Evolutionary conservation across 1,140 invertebrate species (phyloP).

Genomic region (Aphaenogaster rudis): DNA sequence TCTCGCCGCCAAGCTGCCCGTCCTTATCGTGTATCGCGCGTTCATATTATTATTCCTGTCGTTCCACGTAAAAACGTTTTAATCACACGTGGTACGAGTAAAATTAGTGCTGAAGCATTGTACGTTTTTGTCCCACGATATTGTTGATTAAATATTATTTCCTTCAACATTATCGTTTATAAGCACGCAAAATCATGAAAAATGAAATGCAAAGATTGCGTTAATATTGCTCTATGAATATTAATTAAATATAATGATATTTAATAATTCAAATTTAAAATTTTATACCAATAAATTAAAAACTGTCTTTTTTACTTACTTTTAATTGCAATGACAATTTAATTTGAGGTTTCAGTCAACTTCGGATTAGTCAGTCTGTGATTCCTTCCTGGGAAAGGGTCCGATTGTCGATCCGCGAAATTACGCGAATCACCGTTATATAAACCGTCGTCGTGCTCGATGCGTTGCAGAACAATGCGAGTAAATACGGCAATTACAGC

Average conservation of each 20-base stretch:
- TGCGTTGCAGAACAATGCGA: conserved; percentile 11
- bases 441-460: conserved; percentile 11
- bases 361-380: background rate
- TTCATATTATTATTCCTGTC: conserved; percentile 17
- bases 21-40: conserved; percentile 5
- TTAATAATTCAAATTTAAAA: background rate
- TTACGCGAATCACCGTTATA: conserved; percentile 42
- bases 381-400: background rate
- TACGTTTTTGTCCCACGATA: background rate
- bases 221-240: background rate
- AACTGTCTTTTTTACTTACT: background rate
- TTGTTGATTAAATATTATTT: background rate
- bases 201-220: background rate
- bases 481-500: conserved; percentile 60
- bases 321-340: background rate
- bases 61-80: background rate
- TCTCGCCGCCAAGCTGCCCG: background rate
- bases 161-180: background rate
- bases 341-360: background rate
- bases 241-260: background rate
- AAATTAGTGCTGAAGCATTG: conserved; percentile 14
- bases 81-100: background rate
- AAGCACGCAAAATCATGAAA: background rate
- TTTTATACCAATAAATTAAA: background rate
- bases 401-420: background rate